Base-by-base conservation (phyloP, 2,888 invertebrate genomes). In the Heteropelma amictum region DNA sequence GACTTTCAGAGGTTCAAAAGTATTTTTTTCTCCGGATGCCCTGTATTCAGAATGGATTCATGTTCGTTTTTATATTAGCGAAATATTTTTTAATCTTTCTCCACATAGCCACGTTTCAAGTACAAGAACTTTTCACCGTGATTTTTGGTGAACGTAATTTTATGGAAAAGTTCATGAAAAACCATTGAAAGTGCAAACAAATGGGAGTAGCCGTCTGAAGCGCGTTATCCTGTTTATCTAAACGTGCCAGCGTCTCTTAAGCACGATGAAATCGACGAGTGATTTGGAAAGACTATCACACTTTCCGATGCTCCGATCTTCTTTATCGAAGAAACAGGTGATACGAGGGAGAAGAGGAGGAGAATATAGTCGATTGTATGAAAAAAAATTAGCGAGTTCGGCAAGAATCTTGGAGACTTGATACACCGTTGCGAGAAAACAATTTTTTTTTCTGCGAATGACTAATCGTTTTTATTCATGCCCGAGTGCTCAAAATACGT, bases 221-320 rank as follows among this genome's bases (percentile, higher is more conserved):
- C n/a, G n/a, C n/a, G n/a, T n/a, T n/a, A n/a, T n/a, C n/a, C n/a
- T n/a, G n/a, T n/a, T n/a, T 7, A 30, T 56, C 49, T 23, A 54
- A 12, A 60, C 10, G 28, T 7, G 54, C 30, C 65, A 61, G 65
- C 61, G 65, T 63, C 53, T 74, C 74, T 70, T 45, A 53, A 63
- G 54, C 56, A 58, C 68, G 68, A 49, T 47, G n/a, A 74, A 70
- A 49, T 10, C 42, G 63, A 28, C 63, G 47, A 63, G 56, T 42
- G 61, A 63, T 67, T 56, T 63, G 67, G 51, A 68, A 63, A 63
- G 63, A 68, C 51, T 67, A 40, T 49, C 26, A 42, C 61, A 63
- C 67, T 71, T 75, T 63, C 61, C 54, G 67, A 64, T 67, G 75
- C 67, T 67, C 38, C 60, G 71, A 61, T 75, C 70, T 61, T 69